Conservation (phyloP, 2,797 vertebrate genomes). For the Molossus molossus region DNA sequence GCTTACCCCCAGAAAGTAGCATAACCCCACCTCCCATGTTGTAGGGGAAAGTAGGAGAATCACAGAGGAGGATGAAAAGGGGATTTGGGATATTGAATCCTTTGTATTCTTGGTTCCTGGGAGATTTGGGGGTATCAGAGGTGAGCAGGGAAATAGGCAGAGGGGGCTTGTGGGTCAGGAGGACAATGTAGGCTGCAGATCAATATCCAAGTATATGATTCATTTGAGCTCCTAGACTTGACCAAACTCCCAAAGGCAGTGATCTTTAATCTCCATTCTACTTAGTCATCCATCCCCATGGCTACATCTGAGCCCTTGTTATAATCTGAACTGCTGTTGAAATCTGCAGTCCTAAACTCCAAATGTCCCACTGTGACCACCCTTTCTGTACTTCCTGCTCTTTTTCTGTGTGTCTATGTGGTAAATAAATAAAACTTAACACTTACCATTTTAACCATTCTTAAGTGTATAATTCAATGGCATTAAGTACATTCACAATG, state of each 20-base stretch:
- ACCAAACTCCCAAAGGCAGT: not conserved
- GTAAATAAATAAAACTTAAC: not conserved
- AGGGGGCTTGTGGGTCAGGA: not conserved
- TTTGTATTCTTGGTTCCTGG: not conserved
- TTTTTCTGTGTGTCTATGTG: not conserved
- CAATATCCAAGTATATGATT: not conserved
- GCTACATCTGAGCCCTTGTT: not conserved
- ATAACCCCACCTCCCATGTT: not conserved
- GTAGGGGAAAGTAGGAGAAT: not conserved
- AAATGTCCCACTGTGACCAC: not conserved
- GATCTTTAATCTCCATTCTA: not conserved
- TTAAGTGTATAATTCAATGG: not conserved
- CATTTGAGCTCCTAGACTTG: not conserved
- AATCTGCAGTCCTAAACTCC: not conserved
- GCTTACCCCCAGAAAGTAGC: not conserved
- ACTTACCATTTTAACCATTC: slow-evolving; percentile 24
- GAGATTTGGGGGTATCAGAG: not conserved
- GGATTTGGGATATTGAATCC: not conserved
- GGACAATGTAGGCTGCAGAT: not conserved
- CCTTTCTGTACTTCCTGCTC: not conserved
- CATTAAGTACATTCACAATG: not conserved
- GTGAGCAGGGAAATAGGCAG: not conserved
- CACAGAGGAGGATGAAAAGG: not conserved
- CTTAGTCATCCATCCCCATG: not conserved
- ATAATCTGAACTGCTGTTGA: not conserved